Evolutionary conservation across 2,797 vertebrate genomes (phyloP), one percentile per base, ranked within the genome.

Genomic region (Intellagama lesueurii): DNA sequence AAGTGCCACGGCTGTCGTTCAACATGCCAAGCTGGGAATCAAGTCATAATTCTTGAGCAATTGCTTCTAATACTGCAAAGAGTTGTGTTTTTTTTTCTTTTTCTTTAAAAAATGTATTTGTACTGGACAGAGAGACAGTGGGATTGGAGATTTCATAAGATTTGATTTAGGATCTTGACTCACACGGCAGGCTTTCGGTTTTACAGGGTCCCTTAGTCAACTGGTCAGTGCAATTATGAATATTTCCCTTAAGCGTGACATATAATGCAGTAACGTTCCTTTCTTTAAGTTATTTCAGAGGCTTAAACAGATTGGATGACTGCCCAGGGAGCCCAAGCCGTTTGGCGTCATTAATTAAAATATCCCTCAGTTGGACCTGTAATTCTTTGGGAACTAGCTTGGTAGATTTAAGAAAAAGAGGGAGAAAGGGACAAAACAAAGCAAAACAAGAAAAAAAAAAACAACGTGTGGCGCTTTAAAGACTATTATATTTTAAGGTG

Each of bases 301-400:
- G 98, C 97, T 98, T 98, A 98, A 99, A 99, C 99, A 98, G 98
- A 99, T 98, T 98, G 98, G 98, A 98, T 97, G 97, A 98, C 98
- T 98, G 98, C 98, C 98, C 97, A 97, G 98, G 98, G 98, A 98
- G 97, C 96, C 91, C 85, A 92, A 98, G 98, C 98, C 98, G 98
- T 97, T 95, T 97, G 96, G 97, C 97, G 98, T 98, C 98, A 98
- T 99, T 98, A 98, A 99, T 99, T 98, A 99, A 96, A 96, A 95
- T 94, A 97, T 98, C 96, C 96, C 97, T 95, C 98, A 40, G 40
- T 40, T 97, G 96, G 85, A 80, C 92, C 1, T 96, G 60, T 96
- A 96, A 96, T 95, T 93, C 95, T 90, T 95, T 89, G 79, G 88
- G 92, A 91, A 40, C 94, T 91, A 81, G 24, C 68, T 6, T 64